Conservation (phyloP, 2,888 invertebrate species). For the Aspidiotus rigidus region DNA sequence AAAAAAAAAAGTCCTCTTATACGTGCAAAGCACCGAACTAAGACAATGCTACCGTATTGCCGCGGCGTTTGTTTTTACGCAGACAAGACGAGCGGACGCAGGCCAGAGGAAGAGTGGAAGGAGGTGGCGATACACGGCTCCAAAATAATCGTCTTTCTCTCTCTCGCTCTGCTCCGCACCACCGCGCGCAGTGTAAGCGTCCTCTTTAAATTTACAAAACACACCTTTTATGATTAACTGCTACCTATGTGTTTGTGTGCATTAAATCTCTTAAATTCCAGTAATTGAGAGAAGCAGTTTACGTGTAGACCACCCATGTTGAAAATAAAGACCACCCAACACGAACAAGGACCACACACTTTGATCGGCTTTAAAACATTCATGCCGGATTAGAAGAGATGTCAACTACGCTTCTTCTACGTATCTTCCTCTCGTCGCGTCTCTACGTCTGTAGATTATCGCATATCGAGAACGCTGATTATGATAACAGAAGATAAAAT, state of each 20-base stretch:
- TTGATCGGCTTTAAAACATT: conserved; percentile 27
- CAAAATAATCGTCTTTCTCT: background rate
- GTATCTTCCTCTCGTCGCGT: conserved; percentile 16
- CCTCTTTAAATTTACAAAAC: conserved; percentile 26
- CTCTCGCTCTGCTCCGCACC: too few relatives aligned
- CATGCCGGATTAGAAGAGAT: conserved; percentile 33
- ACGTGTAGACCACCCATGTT: conserved; percentile 31
- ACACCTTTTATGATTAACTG: conserved; percentile 33
- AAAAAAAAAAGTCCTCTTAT: too few relatives aligned
- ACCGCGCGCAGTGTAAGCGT: background rate
- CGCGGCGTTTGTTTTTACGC: too few relatives aligned
- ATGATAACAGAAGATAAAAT: conserved; percentile 27
- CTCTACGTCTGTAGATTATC: conserved; percentile 1
- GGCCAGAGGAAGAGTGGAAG: too few relatives aligned
- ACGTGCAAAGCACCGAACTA: too few relatives aligned
- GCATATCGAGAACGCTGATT: conserved; percentile 7
- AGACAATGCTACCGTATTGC: too few relatives aligned
- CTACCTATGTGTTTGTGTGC: conserved; percentile 32
- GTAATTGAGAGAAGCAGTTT: conserved; percentile 34
- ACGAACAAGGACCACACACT: conserved; percentile 32
- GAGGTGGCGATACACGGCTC: background rate
- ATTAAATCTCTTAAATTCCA: conserved; percentile 33
- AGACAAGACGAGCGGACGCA: too few relatives aligned
- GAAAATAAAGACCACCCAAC: conserved; percentile 30
- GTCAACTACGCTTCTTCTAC: conserved; percentile 25